Percentiles rank a stretch among this genome's conserved stretches.
Evolutionary conservation across 2,113 vertebrate species (phyloP).

Genomic region (Centropus bengalensis): DNA sequence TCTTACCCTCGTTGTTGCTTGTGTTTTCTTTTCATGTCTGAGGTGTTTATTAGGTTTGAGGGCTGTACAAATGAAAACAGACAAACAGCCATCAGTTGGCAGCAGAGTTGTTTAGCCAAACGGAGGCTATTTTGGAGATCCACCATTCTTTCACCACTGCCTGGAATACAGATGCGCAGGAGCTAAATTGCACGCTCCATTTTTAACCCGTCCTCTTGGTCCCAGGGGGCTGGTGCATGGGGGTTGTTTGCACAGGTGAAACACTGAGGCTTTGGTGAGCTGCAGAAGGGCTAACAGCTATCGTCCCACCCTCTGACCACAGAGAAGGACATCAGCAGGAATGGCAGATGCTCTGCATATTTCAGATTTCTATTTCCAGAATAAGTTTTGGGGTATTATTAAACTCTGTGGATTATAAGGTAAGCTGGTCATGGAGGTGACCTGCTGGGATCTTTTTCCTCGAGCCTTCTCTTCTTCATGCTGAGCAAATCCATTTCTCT

Average conservation of each 20-base stretch:
- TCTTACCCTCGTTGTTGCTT: neutral
- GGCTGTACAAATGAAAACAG: conserved; percentile 9
- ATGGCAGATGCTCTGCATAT: neutral
- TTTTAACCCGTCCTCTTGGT: conserved; percentile 5
- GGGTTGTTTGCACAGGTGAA: conserved; percentile 37
- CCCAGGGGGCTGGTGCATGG: neutral
- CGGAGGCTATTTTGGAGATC: neutral
- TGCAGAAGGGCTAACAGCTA: neutral
- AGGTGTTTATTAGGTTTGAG: conserved; percentile 39
- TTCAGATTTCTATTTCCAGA: neutral
- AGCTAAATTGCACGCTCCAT: neutral
- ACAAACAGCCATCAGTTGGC: neutral
- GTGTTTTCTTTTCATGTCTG: conserved; percentile 39
- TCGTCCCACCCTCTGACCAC: neutral
- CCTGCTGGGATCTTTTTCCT: neutral
- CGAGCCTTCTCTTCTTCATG: too few relatives aligned
- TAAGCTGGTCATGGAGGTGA: too few relatives aligned
- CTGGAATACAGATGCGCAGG: neutral
- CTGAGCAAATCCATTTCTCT: too few relatives aligned
- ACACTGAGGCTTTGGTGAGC: neutral
- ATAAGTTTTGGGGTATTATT: neutral
- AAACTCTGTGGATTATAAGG: neutral
- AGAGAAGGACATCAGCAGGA: neutral
- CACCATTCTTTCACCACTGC: neutral
- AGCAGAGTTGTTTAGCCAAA: neutral